phyloP scores from a whole-genome alignment of 1,140 invertebrate species.

The Battus philenor region DNA sequence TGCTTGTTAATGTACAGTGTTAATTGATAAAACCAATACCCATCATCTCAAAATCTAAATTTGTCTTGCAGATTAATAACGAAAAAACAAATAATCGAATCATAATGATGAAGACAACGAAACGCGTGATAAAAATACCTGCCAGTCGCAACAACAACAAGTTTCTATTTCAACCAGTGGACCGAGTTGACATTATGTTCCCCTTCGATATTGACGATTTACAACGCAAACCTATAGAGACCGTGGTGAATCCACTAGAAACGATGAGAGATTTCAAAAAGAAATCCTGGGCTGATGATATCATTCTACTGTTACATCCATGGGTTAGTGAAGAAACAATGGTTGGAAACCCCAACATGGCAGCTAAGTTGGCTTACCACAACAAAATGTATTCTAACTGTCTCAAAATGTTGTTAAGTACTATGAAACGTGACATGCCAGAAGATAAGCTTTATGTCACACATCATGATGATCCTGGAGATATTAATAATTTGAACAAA shows the following conservation, averaged over 20 bases:
- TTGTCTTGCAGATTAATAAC: conserved; percentile 32
- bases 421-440: conserved; percentile 31
- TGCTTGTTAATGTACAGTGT: no score
- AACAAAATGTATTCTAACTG: conserved; percentile 45
- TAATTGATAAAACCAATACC: no score
- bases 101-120: conserved; percentile 70
- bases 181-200: conserved; percentile 57
- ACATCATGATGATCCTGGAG: conserved; percentile 25
- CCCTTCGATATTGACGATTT: conserved; percentile 47
- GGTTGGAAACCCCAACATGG: conserved; percentile 46
- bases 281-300: conserved; percentile 57
- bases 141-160: conserved; percentile 48
- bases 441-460: conserved; percentile 37
- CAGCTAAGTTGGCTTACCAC: conserved; percentile 56
- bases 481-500: conserved; percentile 23
- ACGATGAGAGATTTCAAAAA: conserved; percentile 50
- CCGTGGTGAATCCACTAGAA: conserved; percentile 39
- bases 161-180: conserved; percentile 55
- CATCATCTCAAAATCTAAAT: conserved; percentile 17
- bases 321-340: conserved; percentile 53
- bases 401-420: conserved; percentile 40
- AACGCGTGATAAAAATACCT: conserved; percentile 65
- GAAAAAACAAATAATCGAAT: conserved; percentile 48
- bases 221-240: conserved; percentile 43
- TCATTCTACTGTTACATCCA: conserved; percentile 47